phyloP scores from a whole-genome alignment of 2,888 invertebrate species.

The Himalopsyche kuldschensis region DNA sequence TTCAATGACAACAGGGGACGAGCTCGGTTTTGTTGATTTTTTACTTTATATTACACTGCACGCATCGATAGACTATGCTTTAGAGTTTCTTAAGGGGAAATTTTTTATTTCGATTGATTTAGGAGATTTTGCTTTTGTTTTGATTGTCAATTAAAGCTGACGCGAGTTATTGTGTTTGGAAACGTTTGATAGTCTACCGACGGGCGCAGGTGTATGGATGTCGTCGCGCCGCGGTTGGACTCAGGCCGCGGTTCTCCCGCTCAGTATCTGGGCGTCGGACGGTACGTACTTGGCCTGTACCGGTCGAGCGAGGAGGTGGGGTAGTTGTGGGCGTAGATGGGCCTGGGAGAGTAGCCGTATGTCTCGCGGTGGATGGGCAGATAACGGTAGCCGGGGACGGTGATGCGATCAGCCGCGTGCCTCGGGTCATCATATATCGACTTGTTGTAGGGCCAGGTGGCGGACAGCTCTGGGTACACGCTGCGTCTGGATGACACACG shows the following conservation, averaged over 20 bases:
- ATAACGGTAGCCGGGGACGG: conserved; percentile 87
- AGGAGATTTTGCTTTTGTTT: neutral
- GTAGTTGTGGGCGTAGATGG: conserved; percentile 86
- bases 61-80: neutral
- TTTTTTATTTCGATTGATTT: neutral
- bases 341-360: conserved; percentile 86
- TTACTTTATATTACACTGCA: neutral
- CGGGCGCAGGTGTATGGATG: neutral
- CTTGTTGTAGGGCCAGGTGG: conserved; percentile 77
- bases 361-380: conserved; percentile 87
- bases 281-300: conserved; percentile 84
- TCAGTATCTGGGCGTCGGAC: conserved; percentile 41
- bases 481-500: conserved; percentile 74
- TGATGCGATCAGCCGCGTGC: conserved; percentile 80
- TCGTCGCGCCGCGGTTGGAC: neutral
- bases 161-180: neutral
- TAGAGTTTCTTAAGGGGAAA: neutral
- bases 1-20: neutral
- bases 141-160: neutral
- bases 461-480: conserved; percentile 74
- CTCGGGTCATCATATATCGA: conserved; percentile 86
- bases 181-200: neutral
- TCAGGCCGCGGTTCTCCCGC: neutral
- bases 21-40: neutral
- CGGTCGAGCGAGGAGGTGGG: conserved; percentile 68